A percentile compares a stretch with the other conserved stretches of the same genome.
Evolutionary conservation across 2,888 invertebrate species (phyloP).

Genomic region (Lumbricus terrestris): DNA sequence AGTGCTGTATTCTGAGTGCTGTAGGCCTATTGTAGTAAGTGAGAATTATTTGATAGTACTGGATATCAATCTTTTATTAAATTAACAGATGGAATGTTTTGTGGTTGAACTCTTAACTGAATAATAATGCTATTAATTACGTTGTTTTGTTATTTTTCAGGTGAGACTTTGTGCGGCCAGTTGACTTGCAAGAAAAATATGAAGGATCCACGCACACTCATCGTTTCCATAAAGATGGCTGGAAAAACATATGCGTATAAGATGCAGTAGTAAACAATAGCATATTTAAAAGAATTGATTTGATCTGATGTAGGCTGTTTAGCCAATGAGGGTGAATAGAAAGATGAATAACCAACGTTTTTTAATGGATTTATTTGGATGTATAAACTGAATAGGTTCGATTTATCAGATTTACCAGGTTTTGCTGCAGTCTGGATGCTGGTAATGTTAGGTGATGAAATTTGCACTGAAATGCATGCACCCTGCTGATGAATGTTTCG

Average conservation of each 20-base stretch:
- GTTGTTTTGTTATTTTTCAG: conserved; percentile 59
- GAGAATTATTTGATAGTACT: not conserved
- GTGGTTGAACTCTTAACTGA: not conserved
- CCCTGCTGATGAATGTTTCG: not conserved
- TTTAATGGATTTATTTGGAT: not conserved
- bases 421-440: not conserved
- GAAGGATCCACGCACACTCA: conserved; percentile 64
- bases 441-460: not conserved
- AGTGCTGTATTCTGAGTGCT: not conserved
- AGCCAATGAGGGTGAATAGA: not conserved
- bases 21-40: too few species aligned
- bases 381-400: not conserved
- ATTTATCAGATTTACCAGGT: not conserved
- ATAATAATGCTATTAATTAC: not conserved
- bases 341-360: not conserved
- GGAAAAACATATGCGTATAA: conserved; percentile 26
- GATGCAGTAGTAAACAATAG: conserved; percentile 31
- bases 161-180: conserved; percentile 68
- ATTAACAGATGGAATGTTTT: not conserved
- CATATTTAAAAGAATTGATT: not conserved
- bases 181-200: conserved; percentile 74
- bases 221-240: conserved; percentile 29
- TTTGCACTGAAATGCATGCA: not conserved
- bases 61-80: not conserved
- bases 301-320: not conserved